phyloP scores from a whole-genome alignment of 1,140 invertebrate genomes.

The Lordiphosa collinella region DNA sequence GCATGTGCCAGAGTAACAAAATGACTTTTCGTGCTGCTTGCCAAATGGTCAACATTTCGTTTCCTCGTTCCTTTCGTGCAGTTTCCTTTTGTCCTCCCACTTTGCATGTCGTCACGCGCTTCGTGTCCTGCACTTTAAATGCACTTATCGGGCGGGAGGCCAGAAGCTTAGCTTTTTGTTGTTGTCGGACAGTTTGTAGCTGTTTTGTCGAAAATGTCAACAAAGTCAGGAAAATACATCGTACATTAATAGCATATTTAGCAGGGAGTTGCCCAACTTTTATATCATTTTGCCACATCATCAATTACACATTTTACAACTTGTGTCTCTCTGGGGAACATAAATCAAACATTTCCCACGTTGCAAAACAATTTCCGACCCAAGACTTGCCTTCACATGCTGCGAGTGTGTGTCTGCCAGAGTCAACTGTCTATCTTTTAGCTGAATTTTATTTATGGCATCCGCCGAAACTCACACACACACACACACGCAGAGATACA shows the following conservation, averaged over 20 bases:
- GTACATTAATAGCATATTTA: constrained; percentile 45
- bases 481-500: constrained; percentile 7
- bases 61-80: constrained; percentile 38
- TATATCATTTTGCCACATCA: constrained; percentile 71
- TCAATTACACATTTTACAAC: constrained; percentile 77
- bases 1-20: constrained; percentile 27
- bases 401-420: constrained; percentile 6
- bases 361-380: constrained; percentile 75
- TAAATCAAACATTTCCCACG: constrained; percentile 77
- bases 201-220: constrained; percentile 76
- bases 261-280: constrained; percentile 29
- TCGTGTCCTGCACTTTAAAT: constrained; percentile 64
- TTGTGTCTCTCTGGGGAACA: constrained; percentile 39
- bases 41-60: constrained; percentile 73
- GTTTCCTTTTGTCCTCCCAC: constrained; percentile 49
- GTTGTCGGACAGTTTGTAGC: constrained; percentile 60
- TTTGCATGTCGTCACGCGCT: constrained; percentile 73
- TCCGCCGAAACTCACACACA: constrained; percentile 59
- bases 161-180: constrained; percentile 5
- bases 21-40: constrained; percentile 69
- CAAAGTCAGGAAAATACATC: constrained; percentile 28
- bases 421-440: constrained; percentile 59
- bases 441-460: constrained; percentile 74
- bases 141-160: constrained; percentile 59
- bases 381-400: constrained; percentile 39